Evolutionary conservation across 2,888 invertebrate genomes (phyloP).

Genomic region (Sphaerophoria rueppellii): DNA sequence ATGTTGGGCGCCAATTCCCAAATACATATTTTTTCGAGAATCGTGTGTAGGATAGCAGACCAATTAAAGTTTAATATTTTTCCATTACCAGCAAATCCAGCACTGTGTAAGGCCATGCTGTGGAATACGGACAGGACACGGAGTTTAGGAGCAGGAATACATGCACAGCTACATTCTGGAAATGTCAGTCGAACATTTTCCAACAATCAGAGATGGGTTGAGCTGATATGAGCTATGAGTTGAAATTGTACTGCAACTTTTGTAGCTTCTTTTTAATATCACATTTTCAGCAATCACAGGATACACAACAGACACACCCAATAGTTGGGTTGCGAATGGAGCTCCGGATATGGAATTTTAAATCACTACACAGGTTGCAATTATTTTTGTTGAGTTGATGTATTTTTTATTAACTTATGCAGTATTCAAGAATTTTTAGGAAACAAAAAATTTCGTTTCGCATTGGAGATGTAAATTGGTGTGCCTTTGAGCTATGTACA

Average conservation of each 20-base stretch:
- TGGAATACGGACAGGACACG: neutral
- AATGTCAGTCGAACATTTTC: neutral
- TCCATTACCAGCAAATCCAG: too few relatives aligned
- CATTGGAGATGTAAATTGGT: neutral
- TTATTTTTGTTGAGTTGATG: constrained; percentile 2
- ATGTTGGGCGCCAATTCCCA: too few relatives aligned
- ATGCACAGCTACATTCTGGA: neutral
- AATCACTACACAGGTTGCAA: constrained; percentile 23
- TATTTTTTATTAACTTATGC: constrained; percentile 18
- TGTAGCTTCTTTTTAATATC: neutral
- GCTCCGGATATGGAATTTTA: constrained; percentile 44
- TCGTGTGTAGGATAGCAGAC: too few relatives aligned
- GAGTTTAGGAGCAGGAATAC: neutral
- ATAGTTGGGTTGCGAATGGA: neutral
- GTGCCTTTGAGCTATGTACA: neutral
- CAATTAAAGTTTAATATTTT: too few relatives aligned
- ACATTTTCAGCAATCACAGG: constrained; percentile 14
- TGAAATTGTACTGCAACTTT: neutral
- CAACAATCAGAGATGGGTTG: neutral
- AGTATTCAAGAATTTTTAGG: constrained; percentile 3
- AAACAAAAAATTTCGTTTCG: constrained; percentile 25
- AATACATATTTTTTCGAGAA: too few relatives aligned
- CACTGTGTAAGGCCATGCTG: neutral
- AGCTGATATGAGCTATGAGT: neutral
- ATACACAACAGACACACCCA: constrained; percentile 1